Conservation (phyloP, 2,113 vertebrate species). For the Etheostoma cragini region DNA sequence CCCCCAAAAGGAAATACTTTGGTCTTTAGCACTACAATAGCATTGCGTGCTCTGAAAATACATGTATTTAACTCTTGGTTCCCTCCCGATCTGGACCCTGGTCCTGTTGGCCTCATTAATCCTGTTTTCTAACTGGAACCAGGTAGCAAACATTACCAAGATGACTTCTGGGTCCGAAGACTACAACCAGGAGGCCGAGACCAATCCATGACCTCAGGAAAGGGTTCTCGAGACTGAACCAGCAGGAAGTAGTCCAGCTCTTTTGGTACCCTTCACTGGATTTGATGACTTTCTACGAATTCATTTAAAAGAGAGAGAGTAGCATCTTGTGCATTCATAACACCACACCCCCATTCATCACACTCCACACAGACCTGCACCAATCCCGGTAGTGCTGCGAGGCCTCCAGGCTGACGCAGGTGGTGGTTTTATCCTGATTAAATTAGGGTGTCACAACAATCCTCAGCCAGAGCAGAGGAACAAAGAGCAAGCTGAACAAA, state of each 20-base stretch:
- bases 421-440: conserved; percentile 49
- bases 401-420: conserved; percentile 18
- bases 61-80: not conserved
- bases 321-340: not conserved
- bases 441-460: conserved; percentile 32
- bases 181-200: not conserved
- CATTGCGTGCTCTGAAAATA: too few relatives aligned
- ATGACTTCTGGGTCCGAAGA: not conserved
- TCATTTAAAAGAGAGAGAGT: conserved; percentile 3
- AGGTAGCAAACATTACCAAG: not conserved
- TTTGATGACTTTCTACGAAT: conserved; percentile 16
- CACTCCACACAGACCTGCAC: conserved; percentile 18
- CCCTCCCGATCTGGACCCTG: not conserved
- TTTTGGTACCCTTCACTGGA: conserved; percentile 7
- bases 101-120: not conserved
- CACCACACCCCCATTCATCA: conserved; percentile 19
- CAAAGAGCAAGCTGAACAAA: conserved; percentile 1
- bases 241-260: conserved; percentile 23
- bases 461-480: conserved; percentile 7
- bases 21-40: not conserved
- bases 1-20: too few relatives aligned
- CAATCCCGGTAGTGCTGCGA: conserved; percentile 42
- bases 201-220: not conserved
- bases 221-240: not conserved
- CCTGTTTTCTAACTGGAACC: not conserved